Evolutionary conservation across 2,797 vertebrate species (phyloP), one percentile per base, ranked within the genome.

Genomic region (Brachyalestes nurse): DNA sequence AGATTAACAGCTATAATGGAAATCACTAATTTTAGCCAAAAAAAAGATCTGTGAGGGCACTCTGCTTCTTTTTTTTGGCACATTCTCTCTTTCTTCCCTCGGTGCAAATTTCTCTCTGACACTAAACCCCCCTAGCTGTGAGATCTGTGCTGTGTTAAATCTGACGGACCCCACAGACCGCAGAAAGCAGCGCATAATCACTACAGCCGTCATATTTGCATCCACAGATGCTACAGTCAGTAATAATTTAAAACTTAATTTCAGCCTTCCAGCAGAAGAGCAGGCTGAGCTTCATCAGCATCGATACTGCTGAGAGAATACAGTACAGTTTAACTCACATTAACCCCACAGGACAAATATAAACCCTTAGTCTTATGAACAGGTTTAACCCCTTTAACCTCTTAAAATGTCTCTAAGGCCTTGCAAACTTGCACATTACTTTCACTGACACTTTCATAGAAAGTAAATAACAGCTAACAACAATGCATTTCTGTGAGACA

Each of bases 191-290:
- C 67, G 38, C 64, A 83, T 80, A 82, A 85, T 85, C 78, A 69
- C 77, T 67, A 65, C 19, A 62, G 57, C 75, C 70, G 42, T 78
- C 81, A 85, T 58, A 83, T 85, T 78, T 81, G 75, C 84, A 81
- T 83, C 21, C 21, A 62, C 84, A 83, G 84, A 83, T 83, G 84
- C 78, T 78, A 78, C 78, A 75, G 81, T 80, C 78, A 55, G 78
- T 80, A 74, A 78, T 85, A 78, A 85, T 85, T 85, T 85, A 75
- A 81, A 81, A 70, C 81, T 85, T 51, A 75, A 83, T 83, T 85
- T 83, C 51, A 25, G 79, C 69, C 78, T 83, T 34, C 70, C 69
- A 55, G 49, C 47, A 79, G 76, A 38, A 72, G 81, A 77, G 75
- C 58, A 60, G 62, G 5, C 38, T 42, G 62, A 42, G 19, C 65